phyloP scores from a whole-genome alignment of 2,113 vertebrate genomes.

The Podarcis raffonei region DNA sequence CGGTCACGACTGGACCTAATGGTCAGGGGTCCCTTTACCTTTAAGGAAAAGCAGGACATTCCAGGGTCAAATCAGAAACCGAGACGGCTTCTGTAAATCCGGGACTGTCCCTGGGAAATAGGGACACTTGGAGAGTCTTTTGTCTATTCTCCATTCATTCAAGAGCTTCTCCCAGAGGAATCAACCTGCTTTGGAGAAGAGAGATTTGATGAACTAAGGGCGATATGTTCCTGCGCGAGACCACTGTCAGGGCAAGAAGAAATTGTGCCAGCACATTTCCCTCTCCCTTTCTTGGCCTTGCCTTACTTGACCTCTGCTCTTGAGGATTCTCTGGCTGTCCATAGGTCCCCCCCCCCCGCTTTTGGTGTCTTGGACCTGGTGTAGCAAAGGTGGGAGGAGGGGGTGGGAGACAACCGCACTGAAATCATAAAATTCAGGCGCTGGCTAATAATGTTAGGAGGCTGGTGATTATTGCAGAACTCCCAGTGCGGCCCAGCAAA shows the following conservation, averaged over 20 bases:
- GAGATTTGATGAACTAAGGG: not conserved
- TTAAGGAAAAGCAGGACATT: too few species aligned
- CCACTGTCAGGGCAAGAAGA: not conserved
- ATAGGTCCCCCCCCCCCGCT: not conserved
- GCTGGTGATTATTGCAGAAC: constrained; percentile 67
- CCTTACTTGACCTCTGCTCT: rapidly evolving
- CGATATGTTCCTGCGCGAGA: not conserved
- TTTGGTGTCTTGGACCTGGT: constrained; percentile 5
- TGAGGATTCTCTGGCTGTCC: not conserved
- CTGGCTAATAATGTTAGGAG: constrained; percentile 73
- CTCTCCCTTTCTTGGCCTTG: not conserved
- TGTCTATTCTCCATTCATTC: not conserved
- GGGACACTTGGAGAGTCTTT: too few species aligned
- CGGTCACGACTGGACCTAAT: too few species aligned
- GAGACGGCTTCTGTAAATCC: too few species aligned
- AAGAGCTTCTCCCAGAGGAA: not conserved
- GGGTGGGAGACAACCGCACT: constrained; percentile 27
- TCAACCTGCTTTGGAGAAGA: not conserved
- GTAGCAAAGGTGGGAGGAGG: not conserved
- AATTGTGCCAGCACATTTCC: too few species aligned
- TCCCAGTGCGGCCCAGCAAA: constrained; percentile 69
- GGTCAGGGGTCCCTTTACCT: too few species aligned
- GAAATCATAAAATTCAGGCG: constrained; percentile 56
- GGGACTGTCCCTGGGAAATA: too few species aligned
- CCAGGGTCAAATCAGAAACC: too few species aligned